A percentile compares a stretch with the other conserved stretches of the same genome.
Evolutionary conservation across 1,140 invertebrate genomes (phyloP).

Genomic region (Drosophila pseudoananassae): DNA sequence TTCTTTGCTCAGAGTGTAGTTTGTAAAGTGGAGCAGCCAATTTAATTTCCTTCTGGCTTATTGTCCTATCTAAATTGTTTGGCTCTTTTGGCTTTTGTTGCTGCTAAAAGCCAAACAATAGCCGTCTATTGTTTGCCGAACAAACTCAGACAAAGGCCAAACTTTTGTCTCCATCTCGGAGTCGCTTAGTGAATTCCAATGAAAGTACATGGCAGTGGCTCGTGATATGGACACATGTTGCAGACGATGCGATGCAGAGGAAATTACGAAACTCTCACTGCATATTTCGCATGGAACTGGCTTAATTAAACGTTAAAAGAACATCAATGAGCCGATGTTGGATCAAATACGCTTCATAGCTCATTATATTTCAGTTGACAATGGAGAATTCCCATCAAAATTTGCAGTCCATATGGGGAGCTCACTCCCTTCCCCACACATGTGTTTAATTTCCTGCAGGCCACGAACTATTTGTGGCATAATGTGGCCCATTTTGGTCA

Average conservation of each 20-base stretch:
- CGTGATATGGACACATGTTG: slow-evolving; percentile 35
- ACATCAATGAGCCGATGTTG: slow-evolving; percentile 15
- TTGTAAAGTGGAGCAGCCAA: slow-evolving; percentile 38
- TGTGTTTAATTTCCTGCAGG: slow-evolving; percentile 75
- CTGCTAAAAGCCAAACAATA: slow-evolving; percentile 79
- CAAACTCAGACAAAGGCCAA: slow-evolving; percentile 55
- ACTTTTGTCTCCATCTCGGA: slow-evolving; percentile 50
- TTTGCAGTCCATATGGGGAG: slow-evolving; percentile 32
- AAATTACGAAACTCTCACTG: slow-evolving; percentile 67
- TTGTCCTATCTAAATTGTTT: slow-evolving; percentile 74
- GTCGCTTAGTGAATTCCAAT: slow-evolving; percentile 50
- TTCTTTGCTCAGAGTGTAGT: slow-evolving; percentile 35
- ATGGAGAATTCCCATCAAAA: slow-evolving; percentile 62
- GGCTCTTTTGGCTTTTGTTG: slow-evolving; percentile 62
- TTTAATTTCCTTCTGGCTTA: slow-evolving; percentile 66
- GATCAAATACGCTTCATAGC: slow-evolving; percentile 16
- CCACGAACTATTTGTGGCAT: slow-evolving; percentile 59
- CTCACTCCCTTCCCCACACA: slow-evolving; percentile 20
- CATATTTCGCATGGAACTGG: slow-evolving; percentile 45
- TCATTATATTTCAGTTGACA: slow-evolving; percentile 50
- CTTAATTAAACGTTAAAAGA: slow-evolving; percentile 64
- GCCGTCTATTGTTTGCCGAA: slow-evolving; percentile 66
- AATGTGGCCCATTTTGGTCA: slow-evolving; percentile 36
- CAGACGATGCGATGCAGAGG: slow-evolving; percentile 65
- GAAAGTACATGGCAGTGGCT: background rate